Evolutionary conservation across 2,113 vertebrate species (phyloP), one percentile per base, ranked within the genome.

Genomic region (Clupea harengus): DNA sequence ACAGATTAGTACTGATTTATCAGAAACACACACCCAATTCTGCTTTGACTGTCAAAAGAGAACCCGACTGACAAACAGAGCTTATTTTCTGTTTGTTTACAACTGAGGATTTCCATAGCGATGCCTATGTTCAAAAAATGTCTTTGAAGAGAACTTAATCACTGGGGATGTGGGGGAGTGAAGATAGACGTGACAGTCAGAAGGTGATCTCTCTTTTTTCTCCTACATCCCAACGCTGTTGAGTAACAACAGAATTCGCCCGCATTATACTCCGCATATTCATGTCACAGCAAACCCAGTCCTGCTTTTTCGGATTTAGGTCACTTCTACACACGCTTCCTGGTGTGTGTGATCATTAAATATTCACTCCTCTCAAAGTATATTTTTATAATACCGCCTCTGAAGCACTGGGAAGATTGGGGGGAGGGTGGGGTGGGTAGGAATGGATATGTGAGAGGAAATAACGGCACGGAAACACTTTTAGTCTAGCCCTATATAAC

Each of bases 301-400:
- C 84, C 47, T 90, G 90, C 92, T 88, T 89, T 88, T 46, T 85
- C 11, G 88, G 89, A 94, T 95, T 92, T 95, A 93, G 94, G 94
- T 94, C 93, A 94, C 85, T 89, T 89, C 86, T 91, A 86, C 88
- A 81, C 88, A 89, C 90, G 91, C 91, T 90, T 87, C 86, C 89
- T 83, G 82, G 89, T 88, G 72, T 39, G 72, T 78, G 88, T 87
- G 15, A 92, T 93, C 90, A 93, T 94, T 91, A 95, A 94, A 93
- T 89, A 92, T 94, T 93, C 91, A 95, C 85, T 82, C 50, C 80
- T 85, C 54, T 91, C 91, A 92, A 93, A 94, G 94, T 94, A 94
- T 93, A 92, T 94, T 95, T 94, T 88, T 89, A 86, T 94, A 92
- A 93, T 89, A 84, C 88, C 86, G 84, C 86, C 85, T 88, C 86